Conservation (phyloP, 2,888 invertebrate genomes). For the Aphidoletes aphidimyza region DNA sequence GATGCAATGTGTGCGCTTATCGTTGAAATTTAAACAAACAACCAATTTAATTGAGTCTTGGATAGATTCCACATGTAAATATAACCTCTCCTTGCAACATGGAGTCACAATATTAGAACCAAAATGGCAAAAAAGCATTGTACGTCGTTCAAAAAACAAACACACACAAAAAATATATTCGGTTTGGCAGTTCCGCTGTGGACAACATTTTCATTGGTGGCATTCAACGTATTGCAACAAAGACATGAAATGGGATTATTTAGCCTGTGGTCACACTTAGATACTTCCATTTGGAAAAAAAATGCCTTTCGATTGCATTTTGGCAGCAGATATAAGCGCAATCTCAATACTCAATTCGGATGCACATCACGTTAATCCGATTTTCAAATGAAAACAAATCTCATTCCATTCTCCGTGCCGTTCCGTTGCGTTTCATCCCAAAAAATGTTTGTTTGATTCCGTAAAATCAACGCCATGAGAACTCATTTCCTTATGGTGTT, state of each 20-base stretch:
- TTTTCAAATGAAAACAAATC: slow-evolving; percentile 29
- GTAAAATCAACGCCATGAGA: background rate
- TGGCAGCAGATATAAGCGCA: background rate
- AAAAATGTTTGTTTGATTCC: background rate
- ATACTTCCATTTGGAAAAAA: background rate
- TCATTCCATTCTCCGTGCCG: too few species aligned
- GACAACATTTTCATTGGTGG: too few species aligned
- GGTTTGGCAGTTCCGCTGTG: too few species aligned
- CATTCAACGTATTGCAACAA: background rate
- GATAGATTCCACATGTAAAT: background rate
- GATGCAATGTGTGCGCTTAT: background rate
- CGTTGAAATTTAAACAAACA: background rate
- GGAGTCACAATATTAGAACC: background rate
- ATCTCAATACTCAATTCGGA: background rate
- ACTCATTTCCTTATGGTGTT: slow-evolving; percentile 23
- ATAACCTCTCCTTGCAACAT: too few species aligned
- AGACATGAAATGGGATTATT: background rate
- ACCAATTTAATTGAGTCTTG: background rate
- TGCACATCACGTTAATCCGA: slow-evolving; percentile 11
- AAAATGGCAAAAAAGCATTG: background rate
- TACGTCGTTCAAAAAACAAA: too few species aligned
- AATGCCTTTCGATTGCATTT: background rate
- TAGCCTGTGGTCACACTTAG: background rate
- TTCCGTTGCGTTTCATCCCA: too few species aligned
- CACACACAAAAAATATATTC: too few species aligned